Base-by-base conservation (phyloP, 2,797 vertebrate species). In the Myripristis murdjan region DNA sequence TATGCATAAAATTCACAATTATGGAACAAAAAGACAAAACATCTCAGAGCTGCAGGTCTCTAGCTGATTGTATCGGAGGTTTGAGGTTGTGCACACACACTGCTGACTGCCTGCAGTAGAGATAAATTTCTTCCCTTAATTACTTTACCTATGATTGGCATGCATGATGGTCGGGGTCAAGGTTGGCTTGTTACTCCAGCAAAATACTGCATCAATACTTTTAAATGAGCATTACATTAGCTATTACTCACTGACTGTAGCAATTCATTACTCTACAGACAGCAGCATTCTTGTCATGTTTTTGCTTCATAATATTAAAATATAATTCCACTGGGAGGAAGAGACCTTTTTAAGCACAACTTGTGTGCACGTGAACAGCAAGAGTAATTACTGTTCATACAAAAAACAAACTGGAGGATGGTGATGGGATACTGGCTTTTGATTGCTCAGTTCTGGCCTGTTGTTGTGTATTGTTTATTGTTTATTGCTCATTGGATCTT, bases 1-100 rank as follows among this genome's bases (percentile, higher is more conserved):
- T 61, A 28, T 59, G 81, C 78, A 79, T 82, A 83, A 89, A 88
- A 87, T 87, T 77, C 69, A 71, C 76, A 78, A 81, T 89, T 80
- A 81, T 61, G 55, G 68, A 80, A 76, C 65, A 84, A 82, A 82
- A 91, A 85, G 73, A 83, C 49, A 64, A 79, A 85, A 78, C 56
- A 56, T 77, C 72, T 86, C 75, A 9, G 58, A 81, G 71, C 64
- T 26, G 60, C 58, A 54, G 53, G 72, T 82, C 79, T 70, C 83
- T 47, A 49, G 75, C 64, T 85, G 69, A 83, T 81, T 31, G 43
- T 81, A 71, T 74, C 39, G 49, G 67, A 68, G 77, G 79, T 87
- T 64, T 71, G 54, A 75, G 46, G 64, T 77, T 56, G 70, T 77
- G 54, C 66, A 24, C 48, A 55, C 72, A 74, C 81, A 44, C 46